Evolutionary conservation across 2,888 invertebrate species (phyloP), one percentile per base, ranked within the genome.

Genomic region (Thymelicus sylvestris): DNA sequence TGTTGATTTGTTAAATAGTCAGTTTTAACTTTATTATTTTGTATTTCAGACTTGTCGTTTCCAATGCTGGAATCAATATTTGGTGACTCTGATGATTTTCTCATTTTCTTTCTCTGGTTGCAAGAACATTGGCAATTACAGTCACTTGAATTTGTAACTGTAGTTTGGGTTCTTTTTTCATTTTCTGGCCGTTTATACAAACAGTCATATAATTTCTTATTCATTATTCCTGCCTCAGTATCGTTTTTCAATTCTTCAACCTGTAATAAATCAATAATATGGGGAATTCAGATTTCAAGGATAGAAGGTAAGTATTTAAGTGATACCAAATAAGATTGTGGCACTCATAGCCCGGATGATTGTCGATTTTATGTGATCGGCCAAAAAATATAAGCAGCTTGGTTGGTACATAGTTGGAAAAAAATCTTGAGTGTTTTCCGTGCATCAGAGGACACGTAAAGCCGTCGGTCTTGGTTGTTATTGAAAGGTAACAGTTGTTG

Each of bases 211-310:
- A 93, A 79, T 70, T 84, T 87, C 72, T 79, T 88, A 67, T 88
- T 82, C 24, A 93, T 76, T 79, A 83, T 87, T 6, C 91, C 89
- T 71, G 85, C 89, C 68, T 83, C 84, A 38, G 90, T 92, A 71
- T 90, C 88, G 52, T 74, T 82, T 83, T 92, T 91, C 55, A 93
- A 79, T 75, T 89, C 86, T 72, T 88, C 86, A 24, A 93, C 85
- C 93, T 93, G 76, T 68, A 84, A 83, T 60, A 57, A 64, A 63
- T n/a, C 66, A 61, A 71, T 59, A 48, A 41, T 47, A 52, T 31
- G 31, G 31, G 31, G 31, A 31, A 5, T 31, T 31, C 31, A 31
- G 3, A 31, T 31, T 31, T 3, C 31, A 31, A 31, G 31, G 31
- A 31, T 31, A 31, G 31, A 31, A 31, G 3, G 31, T 31, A 31